These are phyloP conservation scores for Discoglossus pictus DNA, from an alignment of 2,797 vertebrate genomes.

Conservation along the genomic window DNA sequence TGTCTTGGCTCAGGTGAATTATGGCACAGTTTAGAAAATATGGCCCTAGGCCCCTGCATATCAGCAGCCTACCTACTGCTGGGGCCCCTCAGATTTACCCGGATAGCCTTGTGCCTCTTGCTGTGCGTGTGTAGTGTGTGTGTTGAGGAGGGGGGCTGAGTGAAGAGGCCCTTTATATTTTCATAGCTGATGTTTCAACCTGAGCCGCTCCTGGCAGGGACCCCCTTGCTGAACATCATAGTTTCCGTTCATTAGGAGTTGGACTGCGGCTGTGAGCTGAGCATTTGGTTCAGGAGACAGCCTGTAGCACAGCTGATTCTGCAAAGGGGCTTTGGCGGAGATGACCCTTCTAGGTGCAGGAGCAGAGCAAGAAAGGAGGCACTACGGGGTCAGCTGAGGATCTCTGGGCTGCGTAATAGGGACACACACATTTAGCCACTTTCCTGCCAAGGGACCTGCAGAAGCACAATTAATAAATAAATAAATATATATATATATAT, in stretches of 20 bases:
- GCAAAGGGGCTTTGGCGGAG: constrained; percentile 21
- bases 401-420: neutral
- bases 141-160: constrained; percentile 46
- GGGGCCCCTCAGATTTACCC: constrained; percentile 15
- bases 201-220: constrained; percentile 48
- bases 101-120: constrained; percentile 20
- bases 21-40: neutral
- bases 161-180: constrained; percentile 51
- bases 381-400: constrained; percentile 31
- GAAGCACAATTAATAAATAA: no score
- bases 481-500: no score
- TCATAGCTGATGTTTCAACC: constrained; percentile 50
- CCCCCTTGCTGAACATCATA: constrained; percentile 50
- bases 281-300: constrained; percentile 29
- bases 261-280: constrained; percentile 40
- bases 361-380: constrained; percentile 7
- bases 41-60: constrained; percentile 9
- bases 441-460: no score
- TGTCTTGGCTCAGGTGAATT: neutral
- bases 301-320: constrained; percentile 45
- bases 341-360: constrained; percentile 23
- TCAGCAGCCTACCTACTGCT: constrained; percentile 6
- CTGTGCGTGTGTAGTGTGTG: constrained; percentile 51
- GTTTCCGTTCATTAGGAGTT: constrained; percentile 53
- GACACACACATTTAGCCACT: no score